A percentile compares a stretch with the other conserved stretches of the same genome.
Evolutionary conservation across 1,140 invertebrate species (phyloP).

Genomic region (Drosophila elegans): DNA sequence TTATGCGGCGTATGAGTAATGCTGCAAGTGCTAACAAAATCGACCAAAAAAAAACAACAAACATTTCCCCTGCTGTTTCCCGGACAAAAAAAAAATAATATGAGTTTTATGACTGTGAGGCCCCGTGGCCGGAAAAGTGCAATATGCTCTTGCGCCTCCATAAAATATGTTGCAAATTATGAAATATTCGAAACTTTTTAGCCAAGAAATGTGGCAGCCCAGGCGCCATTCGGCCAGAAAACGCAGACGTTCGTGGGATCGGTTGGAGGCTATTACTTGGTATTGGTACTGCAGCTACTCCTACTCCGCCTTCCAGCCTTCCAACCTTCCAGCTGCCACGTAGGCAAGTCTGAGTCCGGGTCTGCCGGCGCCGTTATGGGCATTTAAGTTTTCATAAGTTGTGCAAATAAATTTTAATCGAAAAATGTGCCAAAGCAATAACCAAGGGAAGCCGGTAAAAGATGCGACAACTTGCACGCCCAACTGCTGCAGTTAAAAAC

Average conservation of each 20-base stretch:
- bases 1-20: slow-evolving; percentile 41
- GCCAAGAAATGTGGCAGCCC: slow-evolving; percentile 47
- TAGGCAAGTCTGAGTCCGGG: neutral
- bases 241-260: neutral
- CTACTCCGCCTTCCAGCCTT: neutral
- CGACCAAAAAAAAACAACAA: neutral
- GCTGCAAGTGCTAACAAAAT: slow-evolving; percentile 5
- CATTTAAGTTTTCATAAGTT: slow-evolving; percentile 82
- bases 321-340: neutral
- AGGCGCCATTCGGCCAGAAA: slow-evolving; percentile 29
- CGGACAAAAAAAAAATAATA: neutral
- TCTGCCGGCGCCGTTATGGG: slow-evolving; percentile 62
- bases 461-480: slow-evolving; percentile 33
- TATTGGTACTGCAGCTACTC: too few relatives aligned
- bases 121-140: slow-evolving; percentile 38
- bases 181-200: slow-evolving; percentile 78
- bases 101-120: neutral
- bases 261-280: too few relatives aligned
- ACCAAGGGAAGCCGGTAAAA: slow-evolving; percentile 20
- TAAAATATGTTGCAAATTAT: slow-evolving; percentile 81
- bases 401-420: slow-evolving; percentile 81
- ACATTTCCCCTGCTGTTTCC: too few relatives aligned
- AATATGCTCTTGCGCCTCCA: slow-evolving; percentile 53
- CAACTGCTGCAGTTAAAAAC: slow-evolving; percentile 16
- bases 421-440: slow-evolving; percentile 76